These are phyloP conservation scores for Globia sparganii DNA, from an alignment of 2,888 invertebrate genomes.

Conservation along the genomic window DNA sequence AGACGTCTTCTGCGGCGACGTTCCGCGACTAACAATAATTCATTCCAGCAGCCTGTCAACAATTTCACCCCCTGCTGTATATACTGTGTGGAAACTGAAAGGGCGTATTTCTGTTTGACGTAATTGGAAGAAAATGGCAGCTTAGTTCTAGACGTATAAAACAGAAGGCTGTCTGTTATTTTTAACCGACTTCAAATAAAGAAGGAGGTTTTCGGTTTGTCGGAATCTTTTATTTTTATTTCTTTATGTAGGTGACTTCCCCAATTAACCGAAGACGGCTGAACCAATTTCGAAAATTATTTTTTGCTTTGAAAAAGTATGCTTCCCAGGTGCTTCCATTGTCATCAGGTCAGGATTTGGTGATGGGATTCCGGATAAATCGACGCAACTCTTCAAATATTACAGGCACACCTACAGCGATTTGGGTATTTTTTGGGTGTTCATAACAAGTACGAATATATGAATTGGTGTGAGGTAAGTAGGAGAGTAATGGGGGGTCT, in stretches of 20 bases:
- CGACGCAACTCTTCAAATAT: too few species aligned
- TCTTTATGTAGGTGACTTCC: neutral
- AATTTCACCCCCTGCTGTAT: constrained; percentile 56
- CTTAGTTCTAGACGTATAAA: constrained; percentile 4
- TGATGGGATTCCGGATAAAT: too few species aligned
- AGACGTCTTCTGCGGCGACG: constrained; percentile 67
- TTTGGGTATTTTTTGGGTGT: too few species aligned
- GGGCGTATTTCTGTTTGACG: constrained; percentile 13
- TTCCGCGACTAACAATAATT: constrained; percentile 71
- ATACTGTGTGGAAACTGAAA: constrained; percentile 28
- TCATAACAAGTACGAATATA: too few species aligned
- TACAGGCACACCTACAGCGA: too few species aligned
- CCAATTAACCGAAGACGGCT: neutral
- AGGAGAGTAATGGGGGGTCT: too few species aligned
- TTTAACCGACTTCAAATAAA: neutral
- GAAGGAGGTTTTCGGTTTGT: neutral
- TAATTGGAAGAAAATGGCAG: constrained; percentile 23
- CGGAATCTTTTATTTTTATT: neutral
- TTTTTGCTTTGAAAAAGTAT: neutral
- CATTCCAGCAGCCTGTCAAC: constrained; percentile 71
- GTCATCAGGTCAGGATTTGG: too few species aligned
- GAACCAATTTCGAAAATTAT: neutral
- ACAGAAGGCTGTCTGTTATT: neutral
- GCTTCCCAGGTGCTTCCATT: neutral
- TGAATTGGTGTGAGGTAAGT: too few species aligned